Evolutionary conservation across 1,140 invertebrate species (phyloP).

Genomic region (Phymorhynchus buccinoides): DNA sequence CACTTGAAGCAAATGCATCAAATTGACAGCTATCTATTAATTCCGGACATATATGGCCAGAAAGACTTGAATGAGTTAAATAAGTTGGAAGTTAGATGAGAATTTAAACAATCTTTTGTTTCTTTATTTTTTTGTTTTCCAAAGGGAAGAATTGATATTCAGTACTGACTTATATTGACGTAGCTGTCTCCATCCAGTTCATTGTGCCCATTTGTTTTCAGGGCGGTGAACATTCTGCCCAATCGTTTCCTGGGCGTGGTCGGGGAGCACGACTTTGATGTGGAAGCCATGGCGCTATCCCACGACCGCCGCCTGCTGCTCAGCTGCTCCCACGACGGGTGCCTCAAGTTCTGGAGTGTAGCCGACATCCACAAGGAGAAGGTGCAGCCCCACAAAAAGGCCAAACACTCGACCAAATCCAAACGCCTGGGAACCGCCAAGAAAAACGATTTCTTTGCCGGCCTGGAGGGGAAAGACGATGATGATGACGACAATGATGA

Average conservation of each 20-base stretch:
- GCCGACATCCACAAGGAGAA: slow-evolving; percentile 87
- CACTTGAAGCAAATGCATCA: too few species aligned
- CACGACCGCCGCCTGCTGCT: slow-evolving; percentile 85
- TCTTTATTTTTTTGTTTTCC: too few species aligned
- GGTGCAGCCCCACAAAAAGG: slow-evolving; percentile 70
- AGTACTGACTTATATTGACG: too few species aligned
- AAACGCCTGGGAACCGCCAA: slow-evolving; percentile 55
- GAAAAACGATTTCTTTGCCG: slow-evolving; percentile 64
- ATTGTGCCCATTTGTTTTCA: too few species aligned
- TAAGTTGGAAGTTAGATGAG: too few species aligned
- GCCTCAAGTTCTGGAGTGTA: slow-evolving; percentile 94
- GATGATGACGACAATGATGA: slow-evolving; percentile 48
- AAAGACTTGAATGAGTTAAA: too few species aligned
- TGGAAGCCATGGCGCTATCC: slow-evolving; percentile 87
- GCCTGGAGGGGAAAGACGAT: slow-evolving; percentile 43
- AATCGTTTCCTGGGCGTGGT: slow-evolving; percentile 88
- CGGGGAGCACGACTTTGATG: slow-evolving; percentile 82
- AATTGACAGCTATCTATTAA: too few species aligned
- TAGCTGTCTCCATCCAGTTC: too few species aligned
- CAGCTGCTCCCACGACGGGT: slow-evolving; percentile 89
- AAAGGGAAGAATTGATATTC: too few species aligned
- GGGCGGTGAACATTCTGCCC: slow-evolving; percentile 90
- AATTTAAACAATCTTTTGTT: too few species aligned
- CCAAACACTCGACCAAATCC: slow-evolving; percentile 56
- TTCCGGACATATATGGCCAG: too few species aligned